phyloP scores from a whole-genome alignment of 2,797 vertebrate species.

The Tamandua tetradactyla region DNA sequence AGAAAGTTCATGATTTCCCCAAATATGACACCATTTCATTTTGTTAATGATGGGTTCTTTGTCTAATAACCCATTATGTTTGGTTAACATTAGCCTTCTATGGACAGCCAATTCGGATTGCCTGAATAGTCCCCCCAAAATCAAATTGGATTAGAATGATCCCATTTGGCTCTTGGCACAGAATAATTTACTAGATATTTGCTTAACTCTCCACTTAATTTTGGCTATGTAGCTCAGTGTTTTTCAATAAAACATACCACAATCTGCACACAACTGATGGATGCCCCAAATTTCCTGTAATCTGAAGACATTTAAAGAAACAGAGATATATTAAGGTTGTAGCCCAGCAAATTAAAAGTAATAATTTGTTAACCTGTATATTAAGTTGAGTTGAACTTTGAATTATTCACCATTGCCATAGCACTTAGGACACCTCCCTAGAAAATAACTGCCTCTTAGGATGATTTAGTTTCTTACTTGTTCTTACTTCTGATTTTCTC shows the following conservation, averaged over 20 bases:
- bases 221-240: slow-evolving; percentile 15
- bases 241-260: slow-evolving; percentile 56
- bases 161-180: slow-evolving; percentile 54
- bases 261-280: not conserved
- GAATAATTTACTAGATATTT: slow-evolving; percentile 62
- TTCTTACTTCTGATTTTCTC: not conserved
- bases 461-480: not conserved
- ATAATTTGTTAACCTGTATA: not conserved
- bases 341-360: not conserved
- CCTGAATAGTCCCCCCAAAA: not conserved
- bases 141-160: slow-evolving; percentile 45
- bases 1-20: slow-evolving; percentile 38
- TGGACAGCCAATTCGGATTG: slow-evolving; percentile 28
- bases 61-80: slow-evolving; percentile 22
- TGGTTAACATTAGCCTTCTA: not conserved
- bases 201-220: slow-evolving; percentile 34
- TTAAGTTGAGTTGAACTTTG: not conserved
- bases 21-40: slow-evolving; percentile 2
- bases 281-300: slow-evolving; percentile 12
- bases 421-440: not conserved
- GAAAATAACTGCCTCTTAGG: not conserved
- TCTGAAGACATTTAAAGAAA: not conserved
- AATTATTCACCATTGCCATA: not conserved
- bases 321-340: not conserved
- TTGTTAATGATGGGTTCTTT: not conserved